A percentile compares a stretch with the other conserved stretches of the same genome.
phyloP scores from a whole-genome alignment of 2,113 vertebrate species.

The Petroica traversi region DNA sequence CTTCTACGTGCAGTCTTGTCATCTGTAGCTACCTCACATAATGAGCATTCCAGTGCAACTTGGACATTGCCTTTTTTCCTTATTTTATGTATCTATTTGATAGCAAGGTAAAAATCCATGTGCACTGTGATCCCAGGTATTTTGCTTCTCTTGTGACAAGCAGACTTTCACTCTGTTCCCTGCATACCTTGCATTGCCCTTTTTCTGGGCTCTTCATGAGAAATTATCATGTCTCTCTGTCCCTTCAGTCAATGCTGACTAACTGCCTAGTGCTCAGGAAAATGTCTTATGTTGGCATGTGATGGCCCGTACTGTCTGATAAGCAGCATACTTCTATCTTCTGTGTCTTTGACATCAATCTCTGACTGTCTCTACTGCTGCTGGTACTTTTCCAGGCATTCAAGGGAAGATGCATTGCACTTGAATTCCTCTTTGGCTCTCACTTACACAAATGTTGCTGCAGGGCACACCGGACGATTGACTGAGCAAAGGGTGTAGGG shows the following conservation, averaged over 20 bases:
- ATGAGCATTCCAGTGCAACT: background rate
- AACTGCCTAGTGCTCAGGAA: background rate
- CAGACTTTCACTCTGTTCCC: background rate
- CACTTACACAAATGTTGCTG: background rate
- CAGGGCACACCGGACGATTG: rapidly evolving
- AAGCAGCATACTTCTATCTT: background rate
- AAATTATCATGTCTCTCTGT: background rate
- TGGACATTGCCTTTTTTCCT: background rate
- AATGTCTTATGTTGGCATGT: background rate
- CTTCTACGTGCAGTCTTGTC: background rate
- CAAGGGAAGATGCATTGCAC: background rate
- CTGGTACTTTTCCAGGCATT: background rate
- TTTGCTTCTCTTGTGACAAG: background rate
- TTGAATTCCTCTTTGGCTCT: background rate
- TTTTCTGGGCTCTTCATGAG: background rate
- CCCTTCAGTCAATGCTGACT: background rate
- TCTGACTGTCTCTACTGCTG: background rate
- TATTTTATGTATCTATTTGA: background rate
- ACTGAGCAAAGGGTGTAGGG: background rate
- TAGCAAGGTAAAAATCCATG: background rate
- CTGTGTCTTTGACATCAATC: background rate
- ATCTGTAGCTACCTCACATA: background rate
- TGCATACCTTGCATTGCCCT: background rate
- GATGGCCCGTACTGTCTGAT: background rate
- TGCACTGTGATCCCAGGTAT: background rate